These are phyloP conservation scores for Parauchenoglanis punctatus DNA, from an alignment of 2,797 vertebrate genomes.

Conservation along the genomic window DNA sequence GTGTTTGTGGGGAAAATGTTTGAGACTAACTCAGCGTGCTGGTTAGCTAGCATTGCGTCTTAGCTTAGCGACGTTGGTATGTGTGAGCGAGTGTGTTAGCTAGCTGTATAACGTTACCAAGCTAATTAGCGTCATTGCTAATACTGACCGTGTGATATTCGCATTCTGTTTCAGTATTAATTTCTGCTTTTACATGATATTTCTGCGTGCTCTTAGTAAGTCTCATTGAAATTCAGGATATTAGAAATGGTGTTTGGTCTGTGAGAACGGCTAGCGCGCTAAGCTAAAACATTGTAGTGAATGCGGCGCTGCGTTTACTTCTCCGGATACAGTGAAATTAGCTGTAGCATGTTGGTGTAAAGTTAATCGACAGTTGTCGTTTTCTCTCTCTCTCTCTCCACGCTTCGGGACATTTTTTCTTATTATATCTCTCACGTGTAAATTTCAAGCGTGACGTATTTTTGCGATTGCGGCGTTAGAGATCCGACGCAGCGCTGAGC, in stretches of 20 bases:
- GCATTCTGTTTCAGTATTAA: too few species aligned
- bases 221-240: neutral
- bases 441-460: neutral
- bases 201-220: neutral
- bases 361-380: neutral
- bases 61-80: slow-evolving; percentile 9
- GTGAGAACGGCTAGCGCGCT: neutral
- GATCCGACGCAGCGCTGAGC: neutral
- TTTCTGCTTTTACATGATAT: neutral
- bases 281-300: neutral
- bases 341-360: neutral
- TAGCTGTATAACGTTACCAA: neutral
- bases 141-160: neutral
- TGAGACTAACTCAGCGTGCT: neutral
- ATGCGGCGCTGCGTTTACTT: neutral
- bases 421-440: too few species aligned
- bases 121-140: neutral
- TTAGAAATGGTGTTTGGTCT: neutral
- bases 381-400: neutral
- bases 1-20: neutral
- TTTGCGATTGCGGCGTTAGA: neutral
- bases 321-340: neutral
- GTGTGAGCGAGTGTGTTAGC: neutral
- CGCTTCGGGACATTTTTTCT: neutral
- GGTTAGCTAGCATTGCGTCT: slow-evolving; percentile 5